Conservation (phyloP, 37 sponge, comb jelly and placozoan species). For the Cliona cf. orientalis region DNA sequence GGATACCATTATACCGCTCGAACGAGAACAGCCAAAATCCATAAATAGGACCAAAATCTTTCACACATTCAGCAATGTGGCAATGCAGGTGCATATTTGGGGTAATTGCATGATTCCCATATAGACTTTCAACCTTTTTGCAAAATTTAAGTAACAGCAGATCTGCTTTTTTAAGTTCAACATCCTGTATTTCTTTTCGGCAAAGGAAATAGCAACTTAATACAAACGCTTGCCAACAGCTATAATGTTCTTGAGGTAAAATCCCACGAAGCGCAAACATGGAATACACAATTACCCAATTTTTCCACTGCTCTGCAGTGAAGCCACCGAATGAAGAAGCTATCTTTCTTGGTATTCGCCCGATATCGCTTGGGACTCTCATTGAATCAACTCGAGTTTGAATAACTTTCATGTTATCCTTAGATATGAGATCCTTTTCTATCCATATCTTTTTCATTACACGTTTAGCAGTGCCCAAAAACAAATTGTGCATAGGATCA, state of each 20-base stretch:
- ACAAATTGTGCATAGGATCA: constrained; percentile 61
- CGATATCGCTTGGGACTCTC: constrained; percentile 23
- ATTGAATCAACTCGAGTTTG: constrained; percentile 22
- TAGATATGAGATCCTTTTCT: background rate
- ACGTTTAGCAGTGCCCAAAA: constrained; percentile 48
- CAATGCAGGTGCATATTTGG: constrained; percentile 58
- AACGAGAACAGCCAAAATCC: constrained; percentile 66
- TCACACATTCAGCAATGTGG: constrained; percentile 50
- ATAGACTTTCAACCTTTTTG: constrained; percentile 8
- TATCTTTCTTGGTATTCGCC: constrained; percentile 54
- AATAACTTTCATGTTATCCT: constrained; percentile 1
- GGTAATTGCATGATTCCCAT: constrained; percentile 28
- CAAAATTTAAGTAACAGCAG: constrained; percentile 23
- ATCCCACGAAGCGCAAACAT: constrained; percentile 10
- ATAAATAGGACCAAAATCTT: constrained; percentile 54
- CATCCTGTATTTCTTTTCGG: background rate
- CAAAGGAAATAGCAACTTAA: constrained; percentile 33
- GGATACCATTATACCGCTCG: constrained; percentile 23
- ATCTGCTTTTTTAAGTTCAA: constrained; percentile 28
- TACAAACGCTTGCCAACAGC: constrained; percentile 63
- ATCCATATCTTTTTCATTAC: constrained; percentile 13
- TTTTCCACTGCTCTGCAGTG: constrained; percentile 67
- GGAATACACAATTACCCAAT: constrained; percentile 45
- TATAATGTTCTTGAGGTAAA: constrained; percentile 16
- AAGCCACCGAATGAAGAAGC: constrained; percentile 20